Conservation (phyloP, 2,797 vertebrate species). For the Smutsia gigantea region DNA sequence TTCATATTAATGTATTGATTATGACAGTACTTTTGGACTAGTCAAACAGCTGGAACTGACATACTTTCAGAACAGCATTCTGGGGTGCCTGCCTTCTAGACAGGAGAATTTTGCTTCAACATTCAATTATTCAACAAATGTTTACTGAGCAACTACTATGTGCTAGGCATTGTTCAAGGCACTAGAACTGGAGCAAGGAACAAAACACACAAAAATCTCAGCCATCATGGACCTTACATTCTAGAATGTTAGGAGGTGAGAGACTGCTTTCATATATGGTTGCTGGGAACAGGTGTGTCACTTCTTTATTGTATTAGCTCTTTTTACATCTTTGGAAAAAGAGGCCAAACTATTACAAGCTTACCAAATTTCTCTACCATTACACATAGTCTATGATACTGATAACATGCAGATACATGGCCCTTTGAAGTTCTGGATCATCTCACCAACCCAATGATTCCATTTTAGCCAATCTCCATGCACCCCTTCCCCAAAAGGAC, state of each 20-base stretch:
- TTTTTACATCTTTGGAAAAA: slow-evolving; percentile 27
- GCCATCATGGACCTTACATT: neutral
- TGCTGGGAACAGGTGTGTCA: neutral
- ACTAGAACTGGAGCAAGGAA: neutral
- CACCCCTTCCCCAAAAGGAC: slow-evolving; percentile 19
- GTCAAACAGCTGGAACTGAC: neutral
- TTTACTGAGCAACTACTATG: neutral
- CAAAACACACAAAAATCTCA: slow-evolving; percentile 30
- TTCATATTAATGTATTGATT: neutral
- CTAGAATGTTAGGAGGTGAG: neutral
- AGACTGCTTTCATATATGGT: neutral
- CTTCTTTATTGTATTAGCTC: neutral
- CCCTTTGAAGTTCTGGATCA: neutral
- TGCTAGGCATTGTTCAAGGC: neutral
- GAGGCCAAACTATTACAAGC: neutral
- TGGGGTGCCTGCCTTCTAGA: neutral
- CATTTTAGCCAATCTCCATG: slow-evolving; percentile 41
- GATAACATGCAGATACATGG: neutral
- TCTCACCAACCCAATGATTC: neutral
- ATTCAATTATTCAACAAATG: neutral
- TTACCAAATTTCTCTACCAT: neutral
- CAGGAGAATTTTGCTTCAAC: neutral
- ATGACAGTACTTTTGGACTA: neutral
- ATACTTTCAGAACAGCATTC: neutral
- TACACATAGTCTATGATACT: neutral